Percentiles rank a stretch among this genome's conserved stretches.
These are phyloP conservation scores for Morone saxatilis DNA, from an alignment of 2,113 vertebrate species.

Conservation along the genomic window DNA sequence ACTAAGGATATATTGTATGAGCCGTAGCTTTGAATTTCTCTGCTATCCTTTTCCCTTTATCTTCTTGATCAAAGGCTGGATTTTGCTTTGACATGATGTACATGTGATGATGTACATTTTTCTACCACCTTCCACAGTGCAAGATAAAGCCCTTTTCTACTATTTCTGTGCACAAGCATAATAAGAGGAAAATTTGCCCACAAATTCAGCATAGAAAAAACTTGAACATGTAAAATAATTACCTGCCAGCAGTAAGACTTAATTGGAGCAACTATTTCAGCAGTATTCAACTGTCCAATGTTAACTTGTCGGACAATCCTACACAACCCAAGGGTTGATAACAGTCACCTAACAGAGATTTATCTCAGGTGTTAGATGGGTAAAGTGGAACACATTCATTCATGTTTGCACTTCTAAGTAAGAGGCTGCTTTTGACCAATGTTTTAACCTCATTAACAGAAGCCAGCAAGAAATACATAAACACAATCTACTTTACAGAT, in stretches of 20 bases:
- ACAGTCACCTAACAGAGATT: background rate
- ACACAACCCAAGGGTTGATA: background rate
- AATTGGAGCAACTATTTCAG: background rate
- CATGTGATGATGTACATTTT: conserved; percentile 33
- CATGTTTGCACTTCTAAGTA: background rate
- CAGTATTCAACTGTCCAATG: background rate
- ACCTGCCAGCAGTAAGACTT: background rate
- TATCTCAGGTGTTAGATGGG: background rate
- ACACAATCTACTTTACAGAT: background rate
- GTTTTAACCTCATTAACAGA: conserved; percentile 27
- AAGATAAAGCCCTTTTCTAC: conserved; percentile 33
- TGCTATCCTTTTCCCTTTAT: conserved; percentile 14
- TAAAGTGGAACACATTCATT: background rate
- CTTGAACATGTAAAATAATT: background rate
- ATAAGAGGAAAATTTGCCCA: conserved; percentile 31
- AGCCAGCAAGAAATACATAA: background rate
- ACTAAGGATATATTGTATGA: conserved; percentile 24
- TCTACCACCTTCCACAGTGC: conserved; percentile 1
- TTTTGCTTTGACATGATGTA: conserved; percentile 47
- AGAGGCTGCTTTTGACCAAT: background rate
- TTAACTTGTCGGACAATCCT: background rate
- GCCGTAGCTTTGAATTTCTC: conserved; percentile 21
- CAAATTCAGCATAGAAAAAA: conserved; percentile 11
- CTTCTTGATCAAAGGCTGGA: conserved; percentile 39
- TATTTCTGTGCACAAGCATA: conserved; percentile 17